Percentiles rank a stretch among this genome's conserved stretches.
These are phyloP conservation scores for Ophonus ardosiacus DNA, from an alignment of 2,888 invertebrate species.

Conservation along the genomic window DNA sequence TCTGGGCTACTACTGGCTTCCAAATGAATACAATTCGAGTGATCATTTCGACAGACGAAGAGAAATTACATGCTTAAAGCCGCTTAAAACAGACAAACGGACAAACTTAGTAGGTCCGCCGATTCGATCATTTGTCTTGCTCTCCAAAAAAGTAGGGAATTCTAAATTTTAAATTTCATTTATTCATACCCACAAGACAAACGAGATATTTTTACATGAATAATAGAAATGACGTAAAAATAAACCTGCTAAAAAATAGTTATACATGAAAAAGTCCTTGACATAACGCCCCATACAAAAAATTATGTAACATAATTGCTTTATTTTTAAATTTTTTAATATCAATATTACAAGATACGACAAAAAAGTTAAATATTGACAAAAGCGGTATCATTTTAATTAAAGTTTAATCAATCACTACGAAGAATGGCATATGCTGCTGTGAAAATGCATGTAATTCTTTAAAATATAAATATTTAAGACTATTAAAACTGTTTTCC, in stretches of 20 bases:
- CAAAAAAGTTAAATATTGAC: neutral
- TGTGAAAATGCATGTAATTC: neutral
- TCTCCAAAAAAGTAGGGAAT: neutral
- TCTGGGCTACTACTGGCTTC: neutral
- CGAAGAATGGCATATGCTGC: neutral
- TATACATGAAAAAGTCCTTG: too few relatives aligned
- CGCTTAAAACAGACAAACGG: neutral
- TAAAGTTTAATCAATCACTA: neutral
- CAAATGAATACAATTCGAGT: neutral
- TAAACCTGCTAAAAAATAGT: neutral
- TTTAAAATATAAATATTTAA: neutral
- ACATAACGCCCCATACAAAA: neutral
- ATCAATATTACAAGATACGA: neutral
- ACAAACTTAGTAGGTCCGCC: neutral
- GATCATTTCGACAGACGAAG: neutral
- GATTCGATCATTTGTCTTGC: neutral
- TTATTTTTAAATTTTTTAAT: neutral
- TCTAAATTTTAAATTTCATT: neutral
- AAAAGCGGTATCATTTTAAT: neutral
- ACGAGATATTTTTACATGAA: neutral
- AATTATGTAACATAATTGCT: neutral
- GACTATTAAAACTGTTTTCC: too few relatives aligned
- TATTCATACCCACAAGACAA: too few relatives aligned
- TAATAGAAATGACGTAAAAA: neutral
- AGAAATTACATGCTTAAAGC: neutral